Base-by-base conservation (phyloP, 2,113 vertebrate genomes). In the Gallinago media region DNA sequence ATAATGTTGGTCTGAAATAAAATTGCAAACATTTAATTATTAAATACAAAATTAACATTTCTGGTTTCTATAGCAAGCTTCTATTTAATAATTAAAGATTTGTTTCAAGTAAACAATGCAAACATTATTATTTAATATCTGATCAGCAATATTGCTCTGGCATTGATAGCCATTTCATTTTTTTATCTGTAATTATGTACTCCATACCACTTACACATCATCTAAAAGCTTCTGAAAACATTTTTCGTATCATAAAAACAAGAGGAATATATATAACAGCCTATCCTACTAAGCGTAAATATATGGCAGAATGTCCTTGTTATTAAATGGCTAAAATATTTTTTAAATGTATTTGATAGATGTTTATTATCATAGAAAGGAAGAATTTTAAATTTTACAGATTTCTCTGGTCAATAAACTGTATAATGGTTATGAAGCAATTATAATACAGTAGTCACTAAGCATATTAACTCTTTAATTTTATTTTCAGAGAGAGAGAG, bases 81-180 rank as follows among this genome's bases (percentile, higher is more conserved):
- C 1, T 31, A 65, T 80, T 94, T 80, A 92, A 94, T 92, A 91
- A 93, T 91, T 75, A 90, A 91, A 79, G 31, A 20, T 7, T 78
- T 70, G 1, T 55, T 92, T 90, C 68, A 89, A 82, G 38, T 23
- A 91, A 96, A 89, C 22, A 89, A 50, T 79, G 7, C 8, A 89
- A 79, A 63, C 7, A 10, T 50, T 63, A 12, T 78, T 70, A 89
- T 77, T 74, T 72, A 65, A 67, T 83, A 86, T 63, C 80, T 76
- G 25, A 83, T 26, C 4, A 1, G 3, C 4, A 75, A 56, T 47
- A 83, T 67, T 88, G 7, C 5, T 46, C 11, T 62, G 32, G 3
- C 9, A 68, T 8, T 68, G 6, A 1, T 3, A 59, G 3, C 1
- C 1, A 49, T 44, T 81, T 70, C 1, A 50, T 61, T 55, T 85